phyloP scores from a whole-genome alignment of 2,113 vertebrate species.

The Hippocampus comes region DNA sequence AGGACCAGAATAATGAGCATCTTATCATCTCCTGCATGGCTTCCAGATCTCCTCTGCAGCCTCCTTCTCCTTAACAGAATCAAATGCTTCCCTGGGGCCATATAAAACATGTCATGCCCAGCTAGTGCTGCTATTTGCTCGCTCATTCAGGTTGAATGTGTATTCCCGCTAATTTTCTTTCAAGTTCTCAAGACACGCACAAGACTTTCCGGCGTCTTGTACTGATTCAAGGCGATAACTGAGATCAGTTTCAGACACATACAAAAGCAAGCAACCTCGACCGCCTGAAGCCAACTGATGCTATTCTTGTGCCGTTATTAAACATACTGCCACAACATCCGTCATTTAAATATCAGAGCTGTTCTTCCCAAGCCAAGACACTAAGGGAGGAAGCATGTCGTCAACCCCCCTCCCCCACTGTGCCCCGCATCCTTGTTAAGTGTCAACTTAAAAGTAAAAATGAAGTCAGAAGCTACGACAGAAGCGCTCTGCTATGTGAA shows the following conservation, averaged over 20 bases:
- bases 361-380: slow-evolving; percentile 13
- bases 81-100: slow-evolving; percentile 49
- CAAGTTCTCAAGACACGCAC: not conserved
- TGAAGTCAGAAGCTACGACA: slow-evolving; percentile 27
- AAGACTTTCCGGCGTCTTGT: slow-evolving; percentile 44
- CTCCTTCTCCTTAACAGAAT: slow-evolving; percentile 22
- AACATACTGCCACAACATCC: slow-evolving; percentile 24
- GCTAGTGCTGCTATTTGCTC: slow-evolving; percentile 20
- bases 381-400: not conserved
- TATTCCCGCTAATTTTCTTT: not conserved
- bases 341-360: slow-evolving; percentile 32
- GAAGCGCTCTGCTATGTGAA: slow-evolving; percentile 10
- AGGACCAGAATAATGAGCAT: slow-evolving; percentile 49
- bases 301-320: slow-evolving; percentile 11
- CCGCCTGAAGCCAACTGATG: slow-evolving; percentile 21
- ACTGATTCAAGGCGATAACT: slow-evolving; percentile 44
- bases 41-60: slow-evolving; percentile 43
- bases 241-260: slow-evolving; percentile 52
- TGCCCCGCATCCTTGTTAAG: slow-evolving; percentile 28
- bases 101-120: slow-evolving; percentile 17
- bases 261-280: slow-evolving; percentile 9
- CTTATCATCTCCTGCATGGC: slow-evolving; percentile 48
- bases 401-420: slow-evolving; percentile 34
- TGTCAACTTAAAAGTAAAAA: slow-evolving; percentile 30
- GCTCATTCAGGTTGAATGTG: not conserved